Evolutionary conservation across 2,113 vertebrate genomes (phyloP).

Genomic region (Gymnorhina tibicen): DNA sequence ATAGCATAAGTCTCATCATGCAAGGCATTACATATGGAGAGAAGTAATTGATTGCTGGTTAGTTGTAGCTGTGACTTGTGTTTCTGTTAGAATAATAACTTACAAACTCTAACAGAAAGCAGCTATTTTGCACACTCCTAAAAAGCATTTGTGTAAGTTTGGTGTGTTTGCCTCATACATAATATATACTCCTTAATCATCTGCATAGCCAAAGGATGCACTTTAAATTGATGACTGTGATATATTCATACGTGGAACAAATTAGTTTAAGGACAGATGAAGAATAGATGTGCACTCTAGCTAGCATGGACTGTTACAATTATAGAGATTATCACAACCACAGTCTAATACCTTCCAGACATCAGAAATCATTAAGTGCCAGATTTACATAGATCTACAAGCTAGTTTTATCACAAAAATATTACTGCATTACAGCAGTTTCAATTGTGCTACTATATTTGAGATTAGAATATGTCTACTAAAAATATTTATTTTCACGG

Average conservation of each 20-base stretch:
- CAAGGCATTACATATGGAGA: neutral
- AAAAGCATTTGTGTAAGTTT: conserved; percentile 59
- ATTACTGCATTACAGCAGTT: conserved; percentile 19
- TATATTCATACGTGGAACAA: conserved; percentile 74
- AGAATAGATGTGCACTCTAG: conserved; percentile 71
- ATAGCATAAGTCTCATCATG: neutral
- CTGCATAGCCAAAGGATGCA: conserved; percentile 66
- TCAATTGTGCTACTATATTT: neutral
- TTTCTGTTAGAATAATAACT: conserved; percentile 47
- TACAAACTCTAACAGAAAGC: neutral
- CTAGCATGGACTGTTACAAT: conserved; percentile 71
- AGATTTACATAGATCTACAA: conserved; percentile 9
- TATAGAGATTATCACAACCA: conserved; percentile 71
- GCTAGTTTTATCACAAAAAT: conserved; percentile 39
- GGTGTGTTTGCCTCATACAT: conserved; percentile 68
- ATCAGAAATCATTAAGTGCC: conserved; percentile 56
- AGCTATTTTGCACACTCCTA: conserved; percentile 53
- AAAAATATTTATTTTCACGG: conserved; percentile 22
- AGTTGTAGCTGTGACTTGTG: conserved; percentile 47
- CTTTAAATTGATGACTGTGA: conserved; percentile 75
- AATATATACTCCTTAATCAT: conserved; percentile 71
- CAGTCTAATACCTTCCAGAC: conserved; percentile 63
- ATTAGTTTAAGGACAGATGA: conserved; percentile 76
- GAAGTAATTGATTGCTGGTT: conserved; percentile 50
- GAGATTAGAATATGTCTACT: neutral